Conservation (phyloP, 1,140 invertebrate species). For the Pogonus chalceus region DNA sequence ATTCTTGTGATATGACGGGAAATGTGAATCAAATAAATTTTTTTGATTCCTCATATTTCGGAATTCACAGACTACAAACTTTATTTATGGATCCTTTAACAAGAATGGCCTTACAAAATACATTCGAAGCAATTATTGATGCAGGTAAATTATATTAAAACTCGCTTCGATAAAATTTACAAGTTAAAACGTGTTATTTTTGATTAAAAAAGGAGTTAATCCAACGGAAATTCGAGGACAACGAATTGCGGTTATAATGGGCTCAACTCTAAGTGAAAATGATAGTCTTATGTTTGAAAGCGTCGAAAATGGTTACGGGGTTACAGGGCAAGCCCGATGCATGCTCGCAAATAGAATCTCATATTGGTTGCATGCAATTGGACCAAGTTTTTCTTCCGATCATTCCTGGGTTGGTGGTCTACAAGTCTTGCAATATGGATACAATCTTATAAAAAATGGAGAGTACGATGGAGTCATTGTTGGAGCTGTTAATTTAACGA, state of each 20-base stretch:
- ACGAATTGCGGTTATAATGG: constrained; percentile 59
- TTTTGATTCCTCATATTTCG: constrained; percentile 38
- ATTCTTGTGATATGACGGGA: constrained; percentile 32
- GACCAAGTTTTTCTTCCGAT: constrained; percentile 60
- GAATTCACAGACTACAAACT: constrained; percentile 35
- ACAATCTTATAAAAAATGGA: constrained; percentile 48
- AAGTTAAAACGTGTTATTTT: not conserved
- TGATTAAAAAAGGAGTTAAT: constrained; percentile 47
- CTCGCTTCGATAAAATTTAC: no score
- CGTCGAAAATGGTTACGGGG: constrained; percentile 43
- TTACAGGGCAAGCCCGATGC: constrained; percentile 53
- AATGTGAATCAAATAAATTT: constrained; percentile 31
- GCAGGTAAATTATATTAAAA: constrained; percentile 30
- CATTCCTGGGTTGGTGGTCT: constrained; percentile 62
- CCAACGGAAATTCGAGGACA: constrained; percentile 47
- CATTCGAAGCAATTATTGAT: constrained; percentile 38
- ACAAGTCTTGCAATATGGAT: constrained; percentile 52
- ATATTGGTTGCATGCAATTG: constrained; percentile 53
- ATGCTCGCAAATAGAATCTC: constrained; percentile 60
- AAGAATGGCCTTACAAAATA: constrained; percentile 34
- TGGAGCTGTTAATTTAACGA: constrained; percentile 48
- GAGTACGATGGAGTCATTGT: constrained; percentile 62
- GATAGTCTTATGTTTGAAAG: constrained; percentile 34
- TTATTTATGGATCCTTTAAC: constrained; percentile 38
- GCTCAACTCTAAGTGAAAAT: constrained; percentile 53